Percentiles rank a stretch among this genome's conserved stretches.
phyloP scores from a whole-genome alignment of 1,140 invertebrate genomes.

The Steinernema feltiae region DNA sequence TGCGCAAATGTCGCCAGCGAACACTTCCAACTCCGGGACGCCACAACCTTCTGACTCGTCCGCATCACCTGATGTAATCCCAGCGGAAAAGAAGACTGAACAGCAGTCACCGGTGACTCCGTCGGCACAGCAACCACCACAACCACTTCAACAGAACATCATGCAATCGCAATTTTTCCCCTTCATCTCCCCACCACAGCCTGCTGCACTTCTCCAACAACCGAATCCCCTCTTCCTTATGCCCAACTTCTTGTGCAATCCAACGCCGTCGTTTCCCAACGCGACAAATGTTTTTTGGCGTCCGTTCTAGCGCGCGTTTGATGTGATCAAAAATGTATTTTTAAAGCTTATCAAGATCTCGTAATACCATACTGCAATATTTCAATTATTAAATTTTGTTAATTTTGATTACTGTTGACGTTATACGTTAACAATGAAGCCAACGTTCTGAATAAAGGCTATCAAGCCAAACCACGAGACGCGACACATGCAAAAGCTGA shows the following conservation, averaged over 20 bases:
- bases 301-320: neutral
- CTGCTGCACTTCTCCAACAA: neutral
- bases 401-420: too few species aligned
- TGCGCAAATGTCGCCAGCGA: slow-evolving; percentile 1
- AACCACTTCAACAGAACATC: too few species aligned
- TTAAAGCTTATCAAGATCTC: neutral
- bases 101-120: neutral
- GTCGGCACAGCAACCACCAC: too few species aligned
- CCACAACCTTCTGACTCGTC: neutral
- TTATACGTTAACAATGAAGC: too few species aligned
- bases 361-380: neutral
- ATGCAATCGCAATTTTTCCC: too few species aligned
- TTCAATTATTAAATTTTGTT: too few species aligned
- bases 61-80: neutral
- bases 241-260: slow-evolving; percentile 1
- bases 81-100: neutral
- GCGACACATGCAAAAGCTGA: too few species aligned
- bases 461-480: too few species aligned
- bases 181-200: neutral
- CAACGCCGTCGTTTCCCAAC: neutral
- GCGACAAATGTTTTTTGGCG: neutral
- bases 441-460: too few species aligned
- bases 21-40: neutral
- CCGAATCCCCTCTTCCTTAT: neutral
- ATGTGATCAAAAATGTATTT: neutral